Base-by-base conservation (phyloP, 2,113 vertebrate genomes). In the Silurus meridionalis region DNA sequence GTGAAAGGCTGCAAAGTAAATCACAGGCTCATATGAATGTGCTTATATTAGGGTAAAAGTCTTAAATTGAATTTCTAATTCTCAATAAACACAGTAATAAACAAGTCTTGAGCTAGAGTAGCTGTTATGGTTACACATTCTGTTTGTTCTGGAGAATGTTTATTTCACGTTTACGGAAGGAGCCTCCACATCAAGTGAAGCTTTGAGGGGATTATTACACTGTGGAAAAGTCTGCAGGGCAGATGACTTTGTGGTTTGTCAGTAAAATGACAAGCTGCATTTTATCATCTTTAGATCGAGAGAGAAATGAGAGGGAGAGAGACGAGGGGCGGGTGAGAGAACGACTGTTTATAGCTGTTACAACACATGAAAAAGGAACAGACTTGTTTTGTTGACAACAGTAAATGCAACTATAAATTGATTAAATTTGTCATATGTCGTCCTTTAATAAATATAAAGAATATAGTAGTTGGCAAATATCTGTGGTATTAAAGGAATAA, bases 161-260 rank as follows among this genome's bases (percentile, higher is more conserved):
- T 78, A n/a, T 78, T 57, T 78, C n/a, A 57, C 75, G 28, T 57
- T 28, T 78, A 78, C 3, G 53, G 53, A 78, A 78, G 75, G 75
- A 57, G 52, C 28, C 14, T 28, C 53, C 75, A 78, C 75, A 78
- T 78, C 75, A 78, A 78, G 37, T 37, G 37, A 37, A 52, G 4
- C 75, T 53, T n/a, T 78, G 53, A 55, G 53, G 8, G 8, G 8
- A 57, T 28, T 78, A 57, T 78, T 78, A 78, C 53, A 28, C 53
- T 58, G 53, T 7, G n/a, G 77, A 25, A 37, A 79, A 17, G 78
- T 60, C 57, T 80, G 78, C 55, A 80, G 57, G 28, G 19, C 78
- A 80, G 25, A 60, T 80, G 78, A 60, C 57, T 25, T 60, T 60
- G 57, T 80, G 57, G 78, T 80, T 37, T 80, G 14, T 46, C 14